These are phyloP conservation scores for Lochmaea capreae DNA, from an alignment of 2,888 invertebrate species.

Conservation along the genomic window DNA sequence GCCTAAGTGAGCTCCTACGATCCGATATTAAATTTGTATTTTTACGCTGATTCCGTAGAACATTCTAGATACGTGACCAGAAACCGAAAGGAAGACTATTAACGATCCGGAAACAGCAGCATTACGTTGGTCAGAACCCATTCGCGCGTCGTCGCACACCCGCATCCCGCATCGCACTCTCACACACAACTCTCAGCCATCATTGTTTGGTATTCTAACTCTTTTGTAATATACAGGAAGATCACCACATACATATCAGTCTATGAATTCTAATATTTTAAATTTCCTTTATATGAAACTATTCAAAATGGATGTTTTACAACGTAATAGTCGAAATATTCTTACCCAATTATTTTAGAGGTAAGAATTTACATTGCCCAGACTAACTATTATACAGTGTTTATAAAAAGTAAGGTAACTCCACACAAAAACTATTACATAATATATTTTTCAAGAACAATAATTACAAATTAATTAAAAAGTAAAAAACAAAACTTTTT, in stretches of 20 bases:
- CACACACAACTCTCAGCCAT: conserved; percentile 50
- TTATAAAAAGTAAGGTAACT: no score
- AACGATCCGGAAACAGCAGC: conserved; percentile 67
- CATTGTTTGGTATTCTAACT: conserved; percentile 40
- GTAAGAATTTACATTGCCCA: no score
- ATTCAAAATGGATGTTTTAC: no score
- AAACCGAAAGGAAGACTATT: conserved; percentile 69
- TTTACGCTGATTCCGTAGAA: conserved; percentile 73
- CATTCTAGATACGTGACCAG: conserved; percentile 69
- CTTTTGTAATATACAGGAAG: conserved; percentile 20
- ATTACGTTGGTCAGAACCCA: conserved; percentile 60
- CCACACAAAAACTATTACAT: no score
- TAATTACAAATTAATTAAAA: no score
- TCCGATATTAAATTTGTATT: conserved; percentile 73
- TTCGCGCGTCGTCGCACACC: conserved; percentile 53
- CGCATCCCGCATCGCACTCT: conserved; percentile 10
- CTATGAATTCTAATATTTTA: not conserved
- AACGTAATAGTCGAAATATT: no score
- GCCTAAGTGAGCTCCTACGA: conserved; percentile 59
- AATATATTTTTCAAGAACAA: no score
- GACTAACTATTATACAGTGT: no score
- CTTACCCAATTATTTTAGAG: no score
- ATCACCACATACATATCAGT: not conserved
- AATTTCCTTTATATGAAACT: not conserved
- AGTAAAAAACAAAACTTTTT: no score